Conservation (phyloP, 2,888 invertebrate genomes). For the Rhagophthalmus giganteus region DNA sequence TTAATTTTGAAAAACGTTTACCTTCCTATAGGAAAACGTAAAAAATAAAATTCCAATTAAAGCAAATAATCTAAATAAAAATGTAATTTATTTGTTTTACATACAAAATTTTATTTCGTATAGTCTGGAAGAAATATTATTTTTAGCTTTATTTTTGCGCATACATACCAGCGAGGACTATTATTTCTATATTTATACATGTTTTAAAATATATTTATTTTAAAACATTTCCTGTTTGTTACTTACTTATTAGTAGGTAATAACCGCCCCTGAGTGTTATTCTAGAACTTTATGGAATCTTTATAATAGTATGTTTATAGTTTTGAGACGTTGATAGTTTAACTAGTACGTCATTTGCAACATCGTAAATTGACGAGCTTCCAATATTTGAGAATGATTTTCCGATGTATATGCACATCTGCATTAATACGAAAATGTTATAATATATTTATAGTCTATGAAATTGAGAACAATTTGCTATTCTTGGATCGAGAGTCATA, state of each 20-base stretch:
- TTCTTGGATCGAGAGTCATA: slow-evolving; percentile 33
- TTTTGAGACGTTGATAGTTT: too few species aligned
- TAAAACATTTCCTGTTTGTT: background rate
- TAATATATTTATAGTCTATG: slow-evolving; percentile 17
- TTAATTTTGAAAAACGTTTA: too few species aligned
- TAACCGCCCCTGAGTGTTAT: too few species aligned
- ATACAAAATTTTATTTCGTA: too few species aligned
- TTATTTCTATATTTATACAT: slow-evolving; percentile 9
- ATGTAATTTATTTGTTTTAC: background rate
- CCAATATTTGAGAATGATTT: background rate
- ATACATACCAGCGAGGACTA: slow-evolving; percentile 8
- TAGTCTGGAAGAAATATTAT: background rate
- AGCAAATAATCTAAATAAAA: background rate
- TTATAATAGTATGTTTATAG: too few species aligned
- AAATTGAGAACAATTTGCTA: slow-evolving; percentile 32
- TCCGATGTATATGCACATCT: background rate
- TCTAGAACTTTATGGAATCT: too few species aligned
- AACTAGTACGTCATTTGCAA: too few species aligned
- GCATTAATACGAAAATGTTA: background rate
- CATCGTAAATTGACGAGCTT: background rate
- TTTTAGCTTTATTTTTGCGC: slow-evolving; percentile 9
- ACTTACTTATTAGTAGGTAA: background rate
- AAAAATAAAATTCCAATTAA: background rate
- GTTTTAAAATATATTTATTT: background rate
- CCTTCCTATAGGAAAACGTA: too few species aligned